phyloP scores from a whole-genome alignment of 2,797 vertebrate genomes.

The Gadopsis bispinosus region DNA sequence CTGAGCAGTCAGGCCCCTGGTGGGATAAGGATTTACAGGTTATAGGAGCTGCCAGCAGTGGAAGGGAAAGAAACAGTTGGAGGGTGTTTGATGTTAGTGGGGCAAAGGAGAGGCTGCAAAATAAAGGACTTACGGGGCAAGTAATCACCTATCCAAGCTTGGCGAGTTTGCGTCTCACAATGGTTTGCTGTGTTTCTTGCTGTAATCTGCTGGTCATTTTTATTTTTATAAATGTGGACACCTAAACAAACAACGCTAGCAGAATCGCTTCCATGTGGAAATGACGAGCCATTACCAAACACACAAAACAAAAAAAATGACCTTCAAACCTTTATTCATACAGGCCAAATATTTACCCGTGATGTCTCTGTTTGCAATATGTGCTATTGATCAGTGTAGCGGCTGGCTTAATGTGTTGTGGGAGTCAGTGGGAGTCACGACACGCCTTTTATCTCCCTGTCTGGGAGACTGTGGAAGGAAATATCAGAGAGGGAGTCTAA shows the following conservation, averaged over 20 bases:
- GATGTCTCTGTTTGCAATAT: constrained; percentile 63
- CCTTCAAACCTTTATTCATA: constrained; percentile 57
- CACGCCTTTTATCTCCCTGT: constrained; percentile 74
- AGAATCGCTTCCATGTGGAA: constrained; percentile 50
- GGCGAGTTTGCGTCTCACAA: constrained; percentile 17
- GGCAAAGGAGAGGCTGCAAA: constrained; percentile 67
- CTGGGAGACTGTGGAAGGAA: constrained; percentile 64
- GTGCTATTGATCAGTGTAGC: constrained; percentile 71
- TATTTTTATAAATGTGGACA: not conserved
- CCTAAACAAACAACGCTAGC: constrained; percentile 21
- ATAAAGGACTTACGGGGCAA: constrained; percentile 41
- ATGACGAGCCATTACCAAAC: constrained; percentile 56
- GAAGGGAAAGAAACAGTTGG: constrained; percentile 45
- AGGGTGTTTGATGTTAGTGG: constrained; percentile 61
- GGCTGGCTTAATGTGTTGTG: constrained; percentile 67
- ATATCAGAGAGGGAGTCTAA: constrained; percentile 43
- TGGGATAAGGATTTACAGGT: constrained; percentile 69
- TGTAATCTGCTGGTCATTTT: constrained; percentile 30
- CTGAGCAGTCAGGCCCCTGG: constrained; percentile 51
- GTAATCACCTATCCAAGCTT: constrained; percentile 24
- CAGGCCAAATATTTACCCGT: constrained; percentile 26
- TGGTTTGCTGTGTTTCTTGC: constrained; percentile 11
- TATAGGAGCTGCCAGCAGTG: constrained; percentile 24
- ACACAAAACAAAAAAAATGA: constrained; percentile 61
- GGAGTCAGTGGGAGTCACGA: constrained; percentile 65